Evolutionary conservation across 2,113 vertebrate species (phyloP).

Genomic region (Daboia siamensis): DNA sequence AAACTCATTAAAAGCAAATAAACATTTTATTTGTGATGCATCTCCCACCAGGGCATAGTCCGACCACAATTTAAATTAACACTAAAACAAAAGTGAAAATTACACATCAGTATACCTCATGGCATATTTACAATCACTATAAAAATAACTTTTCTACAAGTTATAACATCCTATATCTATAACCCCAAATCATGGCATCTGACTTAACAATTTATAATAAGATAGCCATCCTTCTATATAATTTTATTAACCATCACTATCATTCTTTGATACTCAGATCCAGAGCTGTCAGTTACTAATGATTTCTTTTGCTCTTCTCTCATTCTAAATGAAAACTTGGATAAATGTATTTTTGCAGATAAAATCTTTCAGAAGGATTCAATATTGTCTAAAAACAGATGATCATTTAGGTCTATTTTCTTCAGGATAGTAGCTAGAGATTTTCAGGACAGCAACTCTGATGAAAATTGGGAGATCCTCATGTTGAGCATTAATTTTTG

Average conservation of each 20-base stretch:
- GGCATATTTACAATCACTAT: neutral
- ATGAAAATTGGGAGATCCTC: neutral
- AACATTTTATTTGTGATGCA: neutral
- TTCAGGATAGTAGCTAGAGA: neutral
- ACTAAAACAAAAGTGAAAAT: neutral
- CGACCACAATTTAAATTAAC: neutral
- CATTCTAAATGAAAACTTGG: neutral
- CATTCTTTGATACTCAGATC: neutral
- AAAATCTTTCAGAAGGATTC: neutral
- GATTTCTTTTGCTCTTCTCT: neutral
- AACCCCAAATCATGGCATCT: neutral
- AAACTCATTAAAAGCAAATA: neutral
- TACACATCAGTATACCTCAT: neutral
- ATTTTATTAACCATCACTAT: neutral
- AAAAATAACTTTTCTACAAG: neutral
- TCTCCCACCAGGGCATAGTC: neutral
- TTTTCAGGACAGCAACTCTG: neutral
- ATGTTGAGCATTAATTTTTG: neutral
- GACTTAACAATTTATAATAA: neutral
- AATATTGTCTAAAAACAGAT: neutral
- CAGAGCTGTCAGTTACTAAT: neutral
- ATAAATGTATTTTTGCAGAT: neutral
- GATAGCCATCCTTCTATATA: neutral
- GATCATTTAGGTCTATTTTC: neutral
- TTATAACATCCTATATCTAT: neutral